Conservation (phyloP, 2,113 vertebrate species). For the Condylura cristata region DNA sequence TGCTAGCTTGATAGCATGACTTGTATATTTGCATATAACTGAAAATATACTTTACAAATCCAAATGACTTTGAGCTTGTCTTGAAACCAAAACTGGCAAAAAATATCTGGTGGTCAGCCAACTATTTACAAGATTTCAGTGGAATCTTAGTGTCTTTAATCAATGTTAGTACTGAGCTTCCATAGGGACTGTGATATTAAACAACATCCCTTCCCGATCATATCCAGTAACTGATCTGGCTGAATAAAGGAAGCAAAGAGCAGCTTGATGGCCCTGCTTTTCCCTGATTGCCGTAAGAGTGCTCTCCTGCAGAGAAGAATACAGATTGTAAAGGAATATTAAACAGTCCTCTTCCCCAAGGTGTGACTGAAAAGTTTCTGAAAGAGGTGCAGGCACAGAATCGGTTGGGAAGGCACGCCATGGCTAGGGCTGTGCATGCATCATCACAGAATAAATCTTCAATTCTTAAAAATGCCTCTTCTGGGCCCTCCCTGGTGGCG, state of each 20-base stretch:
- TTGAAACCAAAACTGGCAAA: neutral
- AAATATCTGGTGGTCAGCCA: neutral
- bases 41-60: neutral
- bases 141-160: neutral
- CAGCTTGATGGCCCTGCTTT: neutral
- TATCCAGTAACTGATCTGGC: neutral
- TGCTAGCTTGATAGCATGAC: neutral
- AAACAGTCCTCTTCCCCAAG: neutral
- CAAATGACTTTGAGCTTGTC: neutral
- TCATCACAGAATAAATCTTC: neutral
- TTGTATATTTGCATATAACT: neutral
- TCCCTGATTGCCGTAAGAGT: neutral
- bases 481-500: too few relatives aligned
- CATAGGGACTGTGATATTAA: neutral
- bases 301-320: neutral
- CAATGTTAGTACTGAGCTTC: neutral
- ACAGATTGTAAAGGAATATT: slow-evolving; percentile 10
- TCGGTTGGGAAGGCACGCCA: neutral
- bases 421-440: neutral
- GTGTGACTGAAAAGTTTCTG: slow-evolving; percentile 1
- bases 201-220: neutral
- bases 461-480: neutral
- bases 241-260: neutral
- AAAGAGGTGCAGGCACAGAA: neutral
- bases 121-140: neutral